Evolutionary conservation across 1,140 invertebrate genomes (phyloP).

Genomic region (Drosophila grimshawi): DNA sequence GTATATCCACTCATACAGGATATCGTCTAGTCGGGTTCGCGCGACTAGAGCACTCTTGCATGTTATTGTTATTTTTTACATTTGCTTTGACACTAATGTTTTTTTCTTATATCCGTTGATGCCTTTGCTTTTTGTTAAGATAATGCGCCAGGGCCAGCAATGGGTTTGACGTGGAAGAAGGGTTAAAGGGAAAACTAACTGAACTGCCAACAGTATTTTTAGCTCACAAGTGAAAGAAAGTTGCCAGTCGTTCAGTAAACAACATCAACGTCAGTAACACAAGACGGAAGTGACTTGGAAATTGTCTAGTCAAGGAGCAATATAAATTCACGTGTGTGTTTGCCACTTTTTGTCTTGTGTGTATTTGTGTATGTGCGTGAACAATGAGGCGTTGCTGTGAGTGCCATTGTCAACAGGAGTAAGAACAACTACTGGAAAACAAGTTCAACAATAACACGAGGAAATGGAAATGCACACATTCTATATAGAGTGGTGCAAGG

Average conservation of each 20-base stretch:
- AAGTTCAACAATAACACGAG: slow-evolving; percentile 28
- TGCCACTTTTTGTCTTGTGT: neutral
- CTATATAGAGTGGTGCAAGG: neutral
- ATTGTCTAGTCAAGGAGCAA: slow-evolving; percentile 29
- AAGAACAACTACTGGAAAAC: slow-evolving; percentile 1
- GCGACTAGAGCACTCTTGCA: neutral
- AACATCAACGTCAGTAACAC: neutral
- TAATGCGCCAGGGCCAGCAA: neutral
- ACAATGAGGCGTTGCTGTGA: neutral
- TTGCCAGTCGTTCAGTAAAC: slow-evolving; percentile 16
- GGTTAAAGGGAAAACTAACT: neutral
- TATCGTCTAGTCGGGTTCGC: neutral
- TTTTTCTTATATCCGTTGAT: neutral
- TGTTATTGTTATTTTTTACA: neutral
- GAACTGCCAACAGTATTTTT: slow-evolving; percentile 20
- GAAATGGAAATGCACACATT: slow-evolving; percentile 64
- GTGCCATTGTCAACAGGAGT: slow-evolving; percentile 1
- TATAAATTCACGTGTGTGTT: neutral
- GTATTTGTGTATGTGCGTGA: neutral
- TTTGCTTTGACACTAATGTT: neutral
- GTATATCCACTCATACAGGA: neutral
- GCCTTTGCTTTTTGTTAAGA: slow-evolving; percentile 5
- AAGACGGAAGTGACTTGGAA: slow-evolving; percentile 41
- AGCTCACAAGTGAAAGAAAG: slow-evolving; percentile 3
- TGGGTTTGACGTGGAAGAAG: neutral